A percentile compares a stretch with the other conserved stretches of the same genome.
phyloP scores from a whole-genome alignment of 2,797 vertebrate genomes.

The Garrulus glandarius region DNA sequence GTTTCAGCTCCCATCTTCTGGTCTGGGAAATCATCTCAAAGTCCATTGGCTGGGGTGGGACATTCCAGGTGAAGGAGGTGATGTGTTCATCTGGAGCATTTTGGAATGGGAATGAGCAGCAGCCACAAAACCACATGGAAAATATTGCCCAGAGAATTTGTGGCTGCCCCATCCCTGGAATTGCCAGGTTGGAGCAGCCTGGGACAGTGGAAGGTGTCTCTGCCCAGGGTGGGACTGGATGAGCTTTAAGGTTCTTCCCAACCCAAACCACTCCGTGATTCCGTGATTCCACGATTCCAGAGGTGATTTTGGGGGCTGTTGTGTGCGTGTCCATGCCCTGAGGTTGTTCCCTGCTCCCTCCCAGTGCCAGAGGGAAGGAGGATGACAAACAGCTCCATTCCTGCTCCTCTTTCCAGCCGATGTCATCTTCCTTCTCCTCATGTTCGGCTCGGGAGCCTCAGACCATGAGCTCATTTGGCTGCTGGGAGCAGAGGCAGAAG shows the following conservation, averaged over 20 bases:
- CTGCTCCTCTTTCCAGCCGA: conserved; percentile 6
- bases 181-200: not conserved
- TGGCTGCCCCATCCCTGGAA: not conserved
- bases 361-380: not conserved
- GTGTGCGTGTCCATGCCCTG: not conserved
- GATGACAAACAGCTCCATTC: not conserved
- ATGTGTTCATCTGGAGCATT: not conserved
- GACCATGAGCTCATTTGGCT: conserved; percentile 65
- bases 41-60: not conserved
- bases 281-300: not conserved
- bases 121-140: not conserved
- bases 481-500: not conserved
- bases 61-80: not conserved
- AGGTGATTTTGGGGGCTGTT: not conserved
- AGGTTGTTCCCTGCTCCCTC: not conserved
- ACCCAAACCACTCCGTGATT: not conserved
- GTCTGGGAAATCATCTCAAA: not conserved
- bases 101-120: not conserved
- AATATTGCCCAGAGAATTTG: not conserved
- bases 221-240: not conserved
- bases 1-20: not conserved
- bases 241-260: not conserved
- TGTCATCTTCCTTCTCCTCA: not conserved
- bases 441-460: conserved; percentile 14
- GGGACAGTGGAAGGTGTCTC: not conserved